Percentiles rank a stretch among this genome's conserved stretches.
Conservation (phyloP, 2,888 invertebrate species). For the Dryobotodes eremita region DNA sequence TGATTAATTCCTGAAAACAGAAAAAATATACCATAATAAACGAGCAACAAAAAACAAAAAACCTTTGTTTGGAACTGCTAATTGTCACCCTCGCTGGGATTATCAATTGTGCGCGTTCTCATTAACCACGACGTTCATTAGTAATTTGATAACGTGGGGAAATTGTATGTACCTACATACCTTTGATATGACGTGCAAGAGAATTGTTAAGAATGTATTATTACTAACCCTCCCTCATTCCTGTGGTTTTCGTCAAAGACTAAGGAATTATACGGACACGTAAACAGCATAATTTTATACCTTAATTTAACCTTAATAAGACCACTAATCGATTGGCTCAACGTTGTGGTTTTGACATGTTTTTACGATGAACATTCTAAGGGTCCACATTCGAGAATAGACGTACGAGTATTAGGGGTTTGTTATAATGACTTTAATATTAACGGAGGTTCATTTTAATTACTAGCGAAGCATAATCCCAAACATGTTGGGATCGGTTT, state of each 20-base stretch:
- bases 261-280: not conserved
- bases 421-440: not conserved
- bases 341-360: conserved; percentile 2
- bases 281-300: conserved; percentile 12
- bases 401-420: not conserved
- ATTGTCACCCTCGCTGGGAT: conserved; percentile 19
- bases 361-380: conserved; percentile 6
- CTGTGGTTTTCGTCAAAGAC: not conserved
- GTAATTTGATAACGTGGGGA: conserved; percentile 11
- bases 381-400: conserved; percentile 12
- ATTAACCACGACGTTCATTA: conserved; percentile 33
- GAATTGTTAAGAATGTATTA: conserved; percentile 31
- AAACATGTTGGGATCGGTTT: not conserved
- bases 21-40: not conserved
- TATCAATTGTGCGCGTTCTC: conserved; percentile 33
- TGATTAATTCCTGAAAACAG: not conserved
- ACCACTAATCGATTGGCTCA: conserved; percentile 22
- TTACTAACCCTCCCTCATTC: conserved; percentile 12
- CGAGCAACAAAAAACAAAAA: not conserved
- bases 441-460: not conserved
- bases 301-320: conserved; percentile 28
- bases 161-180: not conserved
- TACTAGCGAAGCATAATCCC: not conserved
- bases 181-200: conserved; percentile 12
- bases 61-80: conserved; percentile 15